Base-by-base conservation (phyloP, 2,797 vertebrate species). In the Brachymystax lenok region DNA sequence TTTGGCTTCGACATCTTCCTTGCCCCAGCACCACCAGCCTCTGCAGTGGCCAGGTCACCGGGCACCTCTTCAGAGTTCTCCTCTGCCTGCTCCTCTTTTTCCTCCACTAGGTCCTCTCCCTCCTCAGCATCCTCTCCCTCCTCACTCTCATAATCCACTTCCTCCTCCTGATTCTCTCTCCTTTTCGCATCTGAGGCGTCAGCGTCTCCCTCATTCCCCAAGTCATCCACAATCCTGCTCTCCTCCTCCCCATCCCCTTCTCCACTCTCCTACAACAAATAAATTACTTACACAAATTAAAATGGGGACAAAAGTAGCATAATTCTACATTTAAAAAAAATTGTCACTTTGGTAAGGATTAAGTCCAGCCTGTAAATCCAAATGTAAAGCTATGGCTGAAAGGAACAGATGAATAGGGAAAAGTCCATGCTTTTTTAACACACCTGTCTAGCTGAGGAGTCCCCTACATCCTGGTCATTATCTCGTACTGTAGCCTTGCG, bases 61-160 rank as follows among this genome's bases (percentile, higher is more conserved):
- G 2, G 1, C 0, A 0, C 7, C 0, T 75, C 68, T 17, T 21
- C 73, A n/a, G n/a, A 75, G n/a, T 80, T 64, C 50, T 76, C 74
- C 0, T 3, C 67, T 56, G 78, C 79, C 16, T 71, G 77, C 5
- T 88, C 77, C 0, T 79, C 82, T 1, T 82, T 87, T 5, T 24
- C 76, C 7, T 21, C 30, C 14, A 79, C 73, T 5, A 85, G 86
- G 0, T 93, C 93, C 71, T 90, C 92, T 3, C 91, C 92, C 19
- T 92, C 86, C 0, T 40, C 1, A 0, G 91, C 89, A 21, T 78
- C 88, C 1, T 85, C 88, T 3, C 24, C 71, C 10, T 96, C 97
- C 77, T 96, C 97, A 0, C 97, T 98, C 69, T 99, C 98, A 71
- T 99, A 99, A 90, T 99, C 98, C 6, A 99, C 95, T 96, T 99